Conservation (phyloP, 1,140 invertebrate species). For the Drosophila suzukii region DNA sequence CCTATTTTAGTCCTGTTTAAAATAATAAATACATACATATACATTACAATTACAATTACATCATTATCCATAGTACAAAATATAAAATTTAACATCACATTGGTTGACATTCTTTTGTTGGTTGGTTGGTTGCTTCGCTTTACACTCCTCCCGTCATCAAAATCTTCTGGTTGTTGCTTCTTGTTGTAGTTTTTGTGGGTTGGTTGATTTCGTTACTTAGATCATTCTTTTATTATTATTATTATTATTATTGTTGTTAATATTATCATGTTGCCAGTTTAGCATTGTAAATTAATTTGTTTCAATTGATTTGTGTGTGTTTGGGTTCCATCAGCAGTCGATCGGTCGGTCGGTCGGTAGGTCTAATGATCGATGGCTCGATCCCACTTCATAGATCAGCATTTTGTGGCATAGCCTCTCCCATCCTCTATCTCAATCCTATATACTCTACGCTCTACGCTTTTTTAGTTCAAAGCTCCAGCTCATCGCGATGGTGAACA, state of each 20-base stretch:
- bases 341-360: conserved; percentile 59
- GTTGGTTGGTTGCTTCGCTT: conserved; percentile 82
- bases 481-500: background rate
- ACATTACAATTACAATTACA: conserved; percentile 81
- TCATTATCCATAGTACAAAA: conserved; percentile 82
- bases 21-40: conserved; percentile 82
- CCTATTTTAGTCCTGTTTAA: conserved; percentile 70
- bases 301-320: conserved; percentile 50
- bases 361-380: conserved; percentile 61
- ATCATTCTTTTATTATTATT: conserved; percentile 10
- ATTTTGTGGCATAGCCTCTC: conserved; percentile 56
- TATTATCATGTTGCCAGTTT: conserved; percentile 35
- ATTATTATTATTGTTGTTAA: conserved; percentile 5
- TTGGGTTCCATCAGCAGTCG: conserved; percentile 49
- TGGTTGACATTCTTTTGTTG: conserved; percentile 83
- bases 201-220: conserved; percentile 66
- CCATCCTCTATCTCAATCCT: conserved; percentile 2
- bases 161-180: conserved; percentile 20
- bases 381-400: conserved; percentile 29
- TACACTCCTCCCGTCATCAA: conserved; percentile 34
- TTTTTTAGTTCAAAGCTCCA: background rate
- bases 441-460: background rate
- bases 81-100: conserved; percentile 84
- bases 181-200: conserved; percentile 58
- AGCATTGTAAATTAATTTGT: conserved; percentile 56